Percentiles rank a stretch among this genome's conserved stretches.
phyloP scores from a whole-genome alignment of 2,797 vertebrate species.

The Sebastes trivittatus region DNA sequence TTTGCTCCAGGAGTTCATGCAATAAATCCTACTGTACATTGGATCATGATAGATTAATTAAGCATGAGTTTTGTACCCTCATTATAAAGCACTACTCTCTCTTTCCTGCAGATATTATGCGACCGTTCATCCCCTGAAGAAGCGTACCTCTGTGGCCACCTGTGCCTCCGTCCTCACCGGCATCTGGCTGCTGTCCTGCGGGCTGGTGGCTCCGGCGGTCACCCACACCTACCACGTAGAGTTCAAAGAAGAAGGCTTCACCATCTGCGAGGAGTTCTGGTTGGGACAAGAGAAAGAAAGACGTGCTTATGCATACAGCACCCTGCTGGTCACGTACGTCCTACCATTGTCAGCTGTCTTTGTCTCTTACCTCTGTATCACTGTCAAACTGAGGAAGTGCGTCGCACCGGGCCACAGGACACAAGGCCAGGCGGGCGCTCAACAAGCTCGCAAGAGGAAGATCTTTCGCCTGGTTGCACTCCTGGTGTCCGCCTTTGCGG shows the following conservation, averaged over 20 bases:
- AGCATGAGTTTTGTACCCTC: background rate
- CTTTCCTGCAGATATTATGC: conserved; percentile 82
- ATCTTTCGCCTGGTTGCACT: conserved; percentile 86
- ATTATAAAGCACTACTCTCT: background rate
- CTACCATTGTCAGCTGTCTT: conserved; percentile 86
- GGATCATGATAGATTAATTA: background rate
- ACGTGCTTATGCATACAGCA: conserved; percentile 86
- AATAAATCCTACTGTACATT: background rate
- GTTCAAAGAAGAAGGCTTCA: conserved; percentile 85
- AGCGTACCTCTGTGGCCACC: conserved; percentile 81
- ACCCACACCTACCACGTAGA: conserved; percentile 89
- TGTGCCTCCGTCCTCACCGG: conserved; percentile 80
- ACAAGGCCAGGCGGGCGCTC: conserved; percentile 74
- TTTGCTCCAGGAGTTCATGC: background rate
- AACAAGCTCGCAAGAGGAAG: conserved; percentile 85
- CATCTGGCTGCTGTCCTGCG: conserved; percentile 87
- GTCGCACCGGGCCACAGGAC: conserved; percentile 77
- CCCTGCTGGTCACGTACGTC: conserved; percentile 86
- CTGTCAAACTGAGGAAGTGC: conserved; percentile 85
- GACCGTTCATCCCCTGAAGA: conserved; percentile 87
- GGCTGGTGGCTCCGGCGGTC: conserved; percentile 83
- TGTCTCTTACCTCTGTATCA: conserved; percentile 87
- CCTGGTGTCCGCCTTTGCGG: conserved; percentile 83
- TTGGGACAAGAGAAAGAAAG: conserved; percentile 80
- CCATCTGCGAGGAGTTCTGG: conserved; percentile 92